phyloP scores from a whole-genome alignment of 2,113 vertebrate genomes.

The Sminthopsis crassicaudata region DNA sequence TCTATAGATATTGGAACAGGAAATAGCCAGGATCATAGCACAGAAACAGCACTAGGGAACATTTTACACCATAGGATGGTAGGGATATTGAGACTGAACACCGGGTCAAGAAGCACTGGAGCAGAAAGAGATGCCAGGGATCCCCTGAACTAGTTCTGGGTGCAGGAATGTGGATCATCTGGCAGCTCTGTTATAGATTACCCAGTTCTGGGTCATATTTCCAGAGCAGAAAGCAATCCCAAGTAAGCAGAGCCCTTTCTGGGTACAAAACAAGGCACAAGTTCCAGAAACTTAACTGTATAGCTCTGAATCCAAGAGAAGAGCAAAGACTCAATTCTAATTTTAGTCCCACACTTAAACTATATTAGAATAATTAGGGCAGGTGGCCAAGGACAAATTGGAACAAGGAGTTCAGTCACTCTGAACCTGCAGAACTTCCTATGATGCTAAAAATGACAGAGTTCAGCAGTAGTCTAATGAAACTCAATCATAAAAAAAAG shows the following conservation, averaged over 20 bases:
- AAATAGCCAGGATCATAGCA: neutral
- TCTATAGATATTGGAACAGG: neutral
- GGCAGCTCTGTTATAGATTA: neutral
- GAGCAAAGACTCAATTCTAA: neutral
- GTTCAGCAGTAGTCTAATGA: neutral
- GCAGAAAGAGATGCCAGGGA: neutral
- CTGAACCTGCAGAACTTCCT: neutral
- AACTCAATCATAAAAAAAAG: neutral
- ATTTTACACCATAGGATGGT: neutral
- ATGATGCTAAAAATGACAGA: neutral
- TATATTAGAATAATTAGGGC: neutral
- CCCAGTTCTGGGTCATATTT: neutral
- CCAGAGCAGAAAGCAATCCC: neutral
- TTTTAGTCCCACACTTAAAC: neutral
- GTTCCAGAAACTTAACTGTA: neutral
- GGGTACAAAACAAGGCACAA: neutral
- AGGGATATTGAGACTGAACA: neutral
- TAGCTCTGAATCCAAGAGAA: neutral
- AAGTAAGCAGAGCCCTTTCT: neutral
- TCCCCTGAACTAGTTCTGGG: neutral
- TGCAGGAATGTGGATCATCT: neutral
- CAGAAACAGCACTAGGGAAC: neutral
- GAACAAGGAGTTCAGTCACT: neutral
- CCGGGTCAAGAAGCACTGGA: neutral
- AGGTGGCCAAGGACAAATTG: neutral